phyloP scores from a whole-genome alignment of 1,140 invertebrate genomes.

The Drosophila ironensis region DNA sequence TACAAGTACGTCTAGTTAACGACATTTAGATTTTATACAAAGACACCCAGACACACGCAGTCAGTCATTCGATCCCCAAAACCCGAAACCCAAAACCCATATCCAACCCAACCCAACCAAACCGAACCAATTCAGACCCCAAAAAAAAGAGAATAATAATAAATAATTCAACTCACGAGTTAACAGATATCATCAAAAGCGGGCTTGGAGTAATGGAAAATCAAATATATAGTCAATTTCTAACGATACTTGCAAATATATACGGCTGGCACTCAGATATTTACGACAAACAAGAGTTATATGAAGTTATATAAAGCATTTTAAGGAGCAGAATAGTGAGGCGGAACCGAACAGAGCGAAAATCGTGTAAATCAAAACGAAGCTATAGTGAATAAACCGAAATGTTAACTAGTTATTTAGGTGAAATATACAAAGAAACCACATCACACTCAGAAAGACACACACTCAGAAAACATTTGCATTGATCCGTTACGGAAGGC shows the following conservation, averaged over 20 bases:
- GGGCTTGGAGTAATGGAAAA: conserved; percentile 45
- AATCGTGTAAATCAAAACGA: conserved; percentile 46
- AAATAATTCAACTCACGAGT: conserved; percentile 10
- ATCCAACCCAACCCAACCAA: too few species aligned
- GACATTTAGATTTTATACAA: conserved; percentile 77
- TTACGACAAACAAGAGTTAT: conserved; percentile 44
- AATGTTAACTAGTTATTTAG: conserved; percentile 80
- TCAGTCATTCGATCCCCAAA: conserved; percentile 19
- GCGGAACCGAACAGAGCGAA: conserved; percentile 30
- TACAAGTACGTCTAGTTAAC: conserved; percentile 68
- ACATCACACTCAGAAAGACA: conserved; percentile 59
- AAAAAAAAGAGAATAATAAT: neutral
- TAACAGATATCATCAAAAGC: conserved; percentile 44
- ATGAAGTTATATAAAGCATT: conserved; percentile 57
- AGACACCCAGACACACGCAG: conserved; percentile 24
- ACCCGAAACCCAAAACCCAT: too few species aligned
- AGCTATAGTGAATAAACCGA: conserved; percentile 57
- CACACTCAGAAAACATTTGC: conserved; percentile 19
- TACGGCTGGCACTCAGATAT: conserved; percentile 43
- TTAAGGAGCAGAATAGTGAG: conserved; percentile 37
- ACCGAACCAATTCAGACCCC: conserved; percentile 5
- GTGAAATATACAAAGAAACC: conserved; percentile 77
- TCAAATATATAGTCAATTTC: conserved; percentile 78
- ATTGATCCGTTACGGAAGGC: conserved; percentile 50
- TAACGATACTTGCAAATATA: conserved; percentile 46